These are phyloP conservation scores for Archips xylosteana DNA, from an alignment of 2,888 invertebrate genomes.

Conservation along the genomic window DNA sequence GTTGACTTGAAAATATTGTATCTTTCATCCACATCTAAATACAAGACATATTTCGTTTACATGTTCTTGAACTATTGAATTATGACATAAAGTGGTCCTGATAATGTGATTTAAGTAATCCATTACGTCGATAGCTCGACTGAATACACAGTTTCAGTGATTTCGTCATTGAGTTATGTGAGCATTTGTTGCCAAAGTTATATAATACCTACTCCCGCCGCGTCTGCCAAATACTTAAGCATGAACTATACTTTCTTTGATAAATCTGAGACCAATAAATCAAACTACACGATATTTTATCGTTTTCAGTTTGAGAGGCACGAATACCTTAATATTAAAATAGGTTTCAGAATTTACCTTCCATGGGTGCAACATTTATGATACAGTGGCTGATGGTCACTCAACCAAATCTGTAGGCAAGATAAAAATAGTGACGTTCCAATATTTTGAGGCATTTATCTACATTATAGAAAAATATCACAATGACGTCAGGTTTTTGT, in stretches of 20 bases:
- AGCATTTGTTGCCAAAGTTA: slow-evolving; percentile 20
- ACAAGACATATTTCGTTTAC: not conserved
- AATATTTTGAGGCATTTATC: no score
- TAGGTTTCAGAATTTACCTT: not conserved
- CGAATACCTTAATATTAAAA: not conserved
- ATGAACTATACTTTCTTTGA: not conserved
- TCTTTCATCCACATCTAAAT: not conserved
- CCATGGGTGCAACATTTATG: not conserved
- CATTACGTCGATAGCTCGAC: not conserved
- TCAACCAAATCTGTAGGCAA: no score
- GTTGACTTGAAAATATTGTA: not conserved
- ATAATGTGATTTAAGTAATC: not conserved
- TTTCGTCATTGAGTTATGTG: slow-evolving; percentile 16
- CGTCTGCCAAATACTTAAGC: not conserved
- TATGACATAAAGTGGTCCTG: not conserved
- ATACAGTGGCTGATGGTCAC: no score
- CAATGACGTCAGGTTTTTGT: no score
- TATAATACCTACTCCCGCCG: slow-evolving; percentile 14
- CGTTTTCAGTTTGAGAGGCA: not conserved
- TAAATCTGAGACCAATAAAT: slow-evolving; percentile 11
- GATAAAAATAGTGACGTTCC: no score
- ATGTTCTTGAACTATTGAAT: not conserved
- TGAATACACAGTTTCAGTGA: not conserved
- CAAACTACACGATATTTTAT: not conserved
- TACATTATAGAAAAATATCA: not conserved